Evolutionary conservation across 2,797 vertebrate species (phyloP).

Genomic region (Acomys russatus): DNA sequence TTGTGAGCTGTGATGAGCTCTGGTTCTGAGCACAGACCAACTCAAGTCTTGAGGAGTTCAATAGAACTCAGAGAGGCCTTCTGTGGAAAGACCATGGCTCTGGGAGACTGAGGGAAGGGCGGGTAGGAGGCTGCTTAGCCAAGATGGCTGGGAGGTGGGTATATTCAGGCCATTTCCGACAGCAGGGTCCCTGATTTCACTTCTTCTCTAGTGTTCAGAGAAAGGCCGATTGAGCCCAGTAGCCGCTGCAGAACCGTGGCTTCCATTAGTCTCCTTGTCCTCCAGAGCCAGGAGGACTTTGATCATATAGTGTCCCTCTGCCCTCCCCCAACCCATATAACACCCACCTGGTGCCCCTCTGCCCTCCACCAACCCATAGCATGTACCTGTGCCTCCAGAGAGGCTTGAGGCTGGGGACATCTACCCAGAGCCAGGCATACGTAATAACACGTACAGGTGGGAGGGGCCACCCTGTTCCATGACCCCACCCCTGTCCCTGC

Average conservation of each 20-base stretch:
- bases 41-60: background rate
- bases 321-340: background rate
- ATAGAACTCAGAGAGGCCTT: background rate
- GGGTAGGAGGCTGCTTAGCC: background rate
- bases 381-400: background rate
- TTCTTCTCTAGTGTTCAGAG: background rate
- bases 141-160: background rate
- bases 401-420: too few relatives aligned
- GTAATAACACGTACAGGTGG: background rate
- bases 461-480: background rate
- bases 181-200: background rate
- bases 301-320: background rate
- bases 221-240: background rate
- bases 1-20: too few relatives aligned
- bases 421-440: background rate
- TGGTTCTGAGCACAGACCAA: background rate
- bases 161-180: background rate
- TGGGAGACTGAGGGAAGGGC: too few relatives aligned
- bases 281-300: background rate
- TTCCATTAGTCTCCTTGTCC: background rate
- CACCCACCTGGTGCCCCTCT: background rate
- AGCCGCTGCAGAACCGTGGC: background rate
- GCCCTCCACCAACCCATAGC: background rate
- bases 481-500: background rate
- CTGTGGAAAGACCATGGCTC: background rate